Conservation (phyloP, 2,888 invertebrate species). For the Drosophila austrosaltans region DNA sequence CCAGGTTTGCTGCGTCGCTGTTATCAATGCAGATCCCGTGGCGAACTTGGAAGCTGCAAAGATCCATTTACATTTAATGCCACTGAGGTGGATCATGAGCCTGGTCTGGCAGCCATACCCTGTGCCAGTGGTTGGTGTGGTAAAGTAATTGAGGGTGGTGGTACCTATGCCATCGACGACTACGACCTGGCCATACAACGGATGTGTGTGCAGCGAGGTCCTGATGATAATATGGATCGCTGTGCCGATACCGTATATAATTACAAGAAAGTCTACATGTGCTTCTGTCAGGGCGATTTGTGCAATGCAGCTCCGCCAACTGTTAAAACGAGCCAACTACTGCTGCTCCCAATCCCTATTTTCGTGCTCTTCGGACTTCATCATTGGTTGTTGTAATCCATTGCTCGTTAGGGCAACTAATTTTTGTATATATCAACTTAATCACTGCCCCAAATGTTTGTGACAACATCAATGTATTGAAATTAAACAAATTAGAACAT, state of each 20-base stretch:
- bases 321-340: not conserved
- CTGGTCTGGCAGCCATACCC: constrained; percentile 90
- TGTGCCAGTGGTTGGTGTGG: constrained; percentile 95
- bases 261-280: constrained; percentile 93
- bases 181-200: constrained; percentile 94
- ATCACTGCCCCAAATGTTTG: not conserved
- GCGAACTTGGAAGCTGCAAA: constrained; percentile 93
- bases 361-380: not conserved
- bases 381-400: not conserved
- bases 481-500: not conserved
- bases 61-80: constrained; percentile 93
- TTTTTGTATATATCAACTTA: not conserved
- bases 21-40: constrained; percentile 92
- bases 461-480: not conserved
- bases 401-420: not conserved
- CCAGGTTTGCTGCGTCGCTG: constrained; percentile 90
- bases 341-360: not conserved
- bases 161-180: constrained; percentile 91
- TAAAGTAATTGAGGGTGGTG: constrained; percentile 93
- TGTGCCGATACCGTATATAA: constrained; percentile 94
- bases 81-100: constrained; percentile 88
- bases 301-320: constrained; percentile 86
- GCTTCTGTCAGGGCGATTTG: constrained; percentile 94
- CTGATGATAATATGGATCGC: constrained; percentile 94
- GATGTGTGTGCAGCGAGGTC: constrained; percentile 93